Evolutionary conservation across 2,797 vertebrate species (phyloP).

Genomic region (Semaprochilodus insignis): DNA sequence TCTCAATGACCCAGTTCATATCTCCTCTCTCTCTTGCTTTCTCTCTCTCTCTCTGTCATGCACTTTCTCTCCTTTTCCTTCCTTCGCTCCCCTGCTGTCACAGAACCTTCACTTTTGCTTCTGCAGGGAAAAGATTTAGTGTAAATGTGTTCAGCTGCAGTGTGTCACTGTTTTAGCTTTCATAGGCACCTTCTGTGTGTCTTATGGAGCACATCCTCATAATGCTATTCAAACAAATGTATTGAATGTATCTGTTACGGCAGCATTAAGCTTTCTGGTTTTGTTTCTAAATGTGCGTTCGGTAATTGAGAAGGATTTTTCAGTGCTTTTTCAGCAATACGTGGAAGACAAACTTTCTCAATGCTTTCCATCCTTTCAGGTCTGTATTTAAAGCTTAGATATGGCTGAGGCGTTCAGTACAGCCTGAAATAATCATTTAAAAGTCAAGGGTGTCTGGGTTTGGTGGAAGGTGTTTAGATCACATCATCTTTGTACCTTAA

Average conservation of each 20-base stretch:
- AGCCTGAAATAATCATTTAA: too few species aligned
- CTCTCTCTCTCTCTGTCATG: slow-evolving; percentile 28
- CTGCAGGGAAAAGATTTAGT: slow-evolving; percentile 17
- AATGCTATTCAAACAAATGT: neutral
- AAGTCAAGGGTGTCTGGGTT: too few species aligned
- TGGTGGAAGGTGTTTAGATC: too few species aligned
- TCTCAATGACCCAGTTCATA: slow-evolving; percentile 67
- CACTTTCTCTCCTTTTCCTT: slow-evolving; percentile 65
- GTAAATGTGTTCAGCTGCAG: slow-evolving; percentile 20
- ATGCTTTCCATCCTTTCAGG: too few species aligned
- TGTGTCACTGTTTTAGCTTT: slow-evolving; percentile 28
- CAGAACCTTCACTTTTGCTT: slow-evolving; percentile 22
- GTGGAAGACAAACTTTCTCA: too few species aligned
- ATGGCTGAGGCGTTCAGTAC: too few species aligned
- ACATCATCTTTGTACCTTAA: too few species aligned
- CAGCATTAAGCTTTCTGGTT: neutral
- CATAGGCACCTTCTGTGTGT: slow-evolving; percentile 5
- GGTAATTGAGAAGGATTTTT: too few species aligned
- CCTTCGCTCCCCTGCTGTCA: slow-evolving; percentile 47
- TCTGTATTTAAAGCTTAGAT: too few species aligned
- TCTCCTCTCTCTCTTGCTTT: slow-evolving; percentile 38
- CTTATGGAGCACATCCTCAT: neutral
- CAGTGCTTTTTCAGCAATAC: too few species aligned
- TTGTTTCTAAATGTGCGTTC: too few species aligned
- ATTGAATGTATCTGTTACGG: slow-evolving; percentile 1